These are phyloP conservation scores for Drosophila pseudotalamancana DNA, from an alignment of 2,888 invertebrate genomes.

Conservation along the genomic window DNA sequence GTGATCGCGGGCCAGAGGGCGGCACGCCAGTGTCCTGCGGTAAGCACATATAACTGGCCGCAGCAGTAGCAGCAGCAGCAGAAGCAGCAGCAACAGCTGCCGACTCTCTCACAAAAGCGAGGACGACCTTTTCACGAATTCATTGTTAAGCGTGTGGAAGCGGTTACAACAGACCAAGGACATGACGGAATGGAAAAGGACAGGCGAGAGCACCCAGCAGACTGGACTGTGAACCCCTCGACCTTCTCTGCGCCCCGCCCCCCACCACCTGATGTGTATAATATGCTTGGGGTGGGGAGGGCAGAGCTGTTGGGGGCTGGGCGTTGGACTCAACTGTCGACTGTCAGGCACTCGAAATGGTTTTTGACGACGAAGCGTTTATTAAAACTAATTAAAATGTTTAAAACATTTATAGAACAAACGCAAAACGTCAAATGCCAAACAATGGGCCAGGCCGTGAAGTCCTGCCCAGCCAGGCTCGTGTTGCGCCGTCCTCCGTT, in stretches of 20 bases:
- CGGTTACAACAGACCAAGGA: constrained; percentile 1
- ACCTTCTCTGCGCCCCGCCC: too few relatives aligned
- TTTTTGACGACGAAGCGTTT: constrained; percentile 60
- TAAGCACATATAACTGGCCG: constrained; percentile 47
- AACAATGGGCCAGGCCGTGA: constrained; percentile 35
- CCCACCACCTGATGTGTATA: background rate
- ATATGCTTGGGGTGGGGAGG: background rate
- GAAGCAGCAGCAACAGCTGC: constrained; percentile 53
- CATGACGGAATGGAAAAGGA: background rate
- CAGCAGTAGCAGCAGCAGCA: constrained; percentile 48
- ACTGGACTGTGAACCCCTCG: background rate
- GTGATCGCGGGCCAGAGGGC: background rate
- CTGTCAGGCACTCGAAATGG: constrained; percentile 62
- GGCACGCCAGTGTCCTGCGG: constrained; percentile 9
- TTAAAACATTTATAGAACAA: constrained; percentile 78
- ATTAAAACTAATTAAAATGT: constrained; percentile 79
- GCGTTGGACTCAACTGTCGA: constrained; percentile 39
- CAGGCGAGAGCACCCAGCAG: background rate
- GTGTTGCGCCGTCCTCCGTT: background rate
- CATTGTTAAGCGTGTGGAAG: constrained; percentile 60
- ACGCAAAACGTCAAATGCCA: constrained; percentile 61
- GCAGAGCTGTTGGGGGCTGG: background rate
- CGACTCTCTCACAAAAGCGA: constrained; percentile 59
- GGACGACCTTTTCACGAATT: constrained; percentile 68
- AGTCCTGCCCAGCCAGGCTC: constrained; percentile 9